Evolutionary conservation across 2,888 invertebrate species (phyloP), one percentile per base, ranked within the genome.

Genomic region (Chelonus formosanus): DNA sequence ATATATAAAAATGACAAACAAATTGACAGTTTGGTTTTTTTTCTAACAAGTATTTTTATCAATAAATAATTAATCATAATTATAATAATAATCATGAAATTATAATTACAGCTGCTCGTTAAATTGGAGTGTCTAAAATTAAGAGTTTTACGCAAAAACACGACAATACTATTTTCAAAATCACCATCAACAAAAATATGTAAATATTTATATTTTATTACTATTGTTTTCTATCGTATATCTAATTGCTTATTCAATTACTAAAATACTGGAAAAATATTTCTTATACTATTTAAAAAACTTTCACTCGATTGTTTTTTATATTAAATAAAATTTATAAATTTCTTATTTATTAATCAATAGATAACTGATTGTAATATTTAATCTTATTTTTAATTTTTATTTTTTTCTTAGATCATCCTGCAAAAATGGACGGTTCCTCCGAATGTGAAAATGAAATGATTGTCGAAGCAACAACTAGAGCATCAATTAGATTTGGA

Each of bases 111-210:
- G 86, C 83, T 89, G 67, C 80, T 91, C 32, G 78, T 85, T 63
- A 86, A 87, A 63, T 75, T 90, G 55, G 86, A 85, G n/a, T 90
- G 90, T 75, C 56, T 90, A 34, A 78, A 85, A 70, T 81, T 87
- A 53, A 85, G 81, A 61, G 76, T 80, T 3, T 76, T 85, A 65
- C 79, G 78, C 64, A 78, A 78, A 52, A 69, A 79, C 4, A 81
- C 81, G 34, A 75, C 83, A 20, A 84, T 82, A n/a, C 73, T 89
- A 48, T 87, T 87, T 76, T 86, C 87, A 3, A 80, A 81, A 60
- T 82, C 85, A 59, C 75, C 81, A n/a, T 68, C 73, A 34, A 64
- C 82, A 8, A 76, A 76, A 65, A 74, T 85, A 65, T 77, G 86
- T 85, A 79, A 80, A 79, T 80, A 58, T 54, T 63, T 67, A 54